phyloP scores from a whole-genome alignment of 1,140 invertebrate species.

The Catajapyx aquilonaris region DNA sequence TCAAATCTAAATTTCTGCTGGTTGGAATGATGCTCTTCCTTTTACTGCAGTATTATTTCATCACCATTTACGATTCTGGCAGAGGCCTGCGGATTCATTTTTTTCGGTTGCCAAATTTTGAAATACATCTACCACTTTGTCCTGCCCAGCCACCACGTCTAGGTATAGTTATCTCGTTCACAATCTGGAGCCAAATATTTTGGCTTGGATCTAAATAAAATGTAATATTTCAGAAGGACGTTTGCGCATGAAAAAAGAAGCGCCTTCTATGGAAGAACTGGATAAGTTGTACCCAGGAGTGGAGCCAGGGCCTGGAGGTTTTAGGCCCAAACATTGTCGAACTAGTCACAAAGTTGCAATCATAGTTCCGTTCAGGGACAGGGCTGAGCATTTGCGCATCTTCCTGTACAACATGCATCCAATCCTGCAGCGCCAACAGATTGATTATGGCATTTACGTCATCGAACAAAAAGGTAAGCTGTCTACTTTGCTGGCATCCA shows the following conservation, averaged over 20 bases:
- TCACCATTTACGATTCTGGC: too few relatives aligned
- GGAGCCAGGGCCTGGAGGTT: slow-evolving; percentile 46
- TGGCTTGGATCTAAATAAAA: too few relatives aligned
- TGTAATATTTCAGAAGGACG: slow-evolving; percentile 23
- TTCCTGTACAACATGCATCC: slow-evolving; percentile 79
- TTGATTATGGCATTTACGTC: slow-evolving; percentile 83
- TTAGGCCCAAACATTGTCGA: slow-evolving; percentile 47
- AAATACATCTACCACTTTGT: too few relatives aligned
- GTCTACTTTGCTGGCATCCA: slow-evolving; percentile 44
- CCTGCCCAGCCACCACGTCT: too few relatives aligned
- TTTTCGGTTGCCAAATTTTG: too few relatives aligned
- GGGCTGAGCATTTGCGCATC: slow-evolving; percentile 56
- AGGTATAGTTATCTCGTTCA: too few relatives aligned
- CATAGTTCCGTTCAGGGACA: slow-evolving; percentile 70
- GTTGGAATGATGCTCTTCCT: too few relatives aligned
- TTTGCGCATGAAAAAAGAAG: slow-evolving; percentile 18
- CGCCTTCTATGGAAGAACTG: slow-evolving; percentile 20
- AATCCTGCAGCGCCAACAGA: slow-evolving; percentile 67
- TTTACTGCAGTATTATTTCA: too few relatives aligned
- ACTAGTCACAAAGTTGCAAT: slow-evolving; percentile 63
- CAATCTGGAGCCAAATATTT: too few relatives aligned
- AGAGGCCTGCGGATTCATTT: too few relatives aligned
- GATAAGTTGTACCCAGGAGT: slow-evolving; percentile 19
- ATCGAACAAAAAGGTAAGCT: slow-evolving; percentile 59
- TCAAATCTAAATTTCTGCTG: too few relatives aligned